phyloP scores from a whole-genome alignment of 2,888 invertebrate species.

The Gandaritis pyraliata region DNA sequence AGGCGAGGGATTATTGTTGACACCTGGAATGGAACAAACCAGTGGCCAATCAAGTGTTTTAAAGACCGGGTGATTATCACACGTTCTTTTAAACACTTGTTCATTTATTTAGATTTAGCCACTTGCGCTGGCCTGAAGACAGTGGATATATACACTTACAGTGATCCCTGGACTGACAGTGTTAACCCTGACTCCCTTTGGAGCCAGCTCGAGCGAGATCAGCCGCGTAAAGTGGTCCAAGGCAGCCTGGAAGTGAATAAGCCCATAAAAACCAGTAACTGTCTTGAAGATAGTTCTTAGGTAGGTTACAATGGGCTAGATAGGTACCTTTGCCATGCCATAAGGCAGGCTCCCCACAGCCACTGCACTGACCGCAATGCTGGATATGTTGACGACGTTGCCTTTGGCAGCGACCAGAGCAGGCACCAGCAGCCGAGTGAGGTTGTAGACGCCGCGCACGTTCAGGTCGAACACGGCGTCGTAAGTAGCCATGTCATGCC shows the following conservation, averaged over 20 bases:
- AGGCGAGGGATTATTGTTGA: slow-evolving; percentile 43
- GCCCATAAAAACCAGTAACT: not conserved
- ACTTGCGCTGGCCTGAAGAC: not conserved
- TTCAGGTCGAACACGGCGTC: slow-evolving; percentile 85
- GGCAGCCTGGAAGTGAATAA: slow-evolving; percentile 54
- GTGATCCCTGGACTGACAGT: slow-evolving; percentile 90
- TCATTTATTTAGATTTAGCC: not conserved
- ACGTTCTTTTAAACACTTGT: too few relatives aligned
- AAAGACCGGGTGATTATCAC: too few relatives aligned
- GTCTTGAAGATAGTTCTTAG: slow-evolving; percentile 26
- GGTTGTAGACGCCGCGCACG: slow-evolving; percentile 83
- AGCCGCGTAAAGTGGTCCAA: slow-evolving; percentile 75
- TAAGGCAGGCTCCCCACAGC: slow-evolving; percentile 94
- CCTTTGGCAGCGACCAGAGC: slow-evolving; percentile 86
- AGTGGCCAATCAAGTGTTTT: too few relatives aligned
- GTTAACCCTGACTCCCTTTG: slow-evolving; percentile 87
- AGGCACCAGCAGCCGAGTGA: slow-evolving; percentile 88
- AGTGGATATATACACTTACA: slow-evolving; percentile 69
- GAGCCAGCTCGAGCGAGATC: slow-evolving; percentile 87
- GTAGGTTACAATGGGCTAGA: slow-evolving; percentile 1
- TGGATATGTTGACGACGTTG: slow-evolving; percentile 90
- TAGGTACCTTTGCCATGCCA: slow-evolving; percentile 90
- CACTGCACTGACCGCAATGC: slow-evolving; percentile 86
- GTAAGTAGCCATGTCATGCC: slow-evolving; percentile 59
- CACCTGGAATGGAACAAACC: slow-evolving; percentile 30